Evolutionary conservation across 2,113 vertebrate genomes (phyloP), one percentile per base, ranked within the genome.

Genomic region (Prunella himalayana): DNA sequence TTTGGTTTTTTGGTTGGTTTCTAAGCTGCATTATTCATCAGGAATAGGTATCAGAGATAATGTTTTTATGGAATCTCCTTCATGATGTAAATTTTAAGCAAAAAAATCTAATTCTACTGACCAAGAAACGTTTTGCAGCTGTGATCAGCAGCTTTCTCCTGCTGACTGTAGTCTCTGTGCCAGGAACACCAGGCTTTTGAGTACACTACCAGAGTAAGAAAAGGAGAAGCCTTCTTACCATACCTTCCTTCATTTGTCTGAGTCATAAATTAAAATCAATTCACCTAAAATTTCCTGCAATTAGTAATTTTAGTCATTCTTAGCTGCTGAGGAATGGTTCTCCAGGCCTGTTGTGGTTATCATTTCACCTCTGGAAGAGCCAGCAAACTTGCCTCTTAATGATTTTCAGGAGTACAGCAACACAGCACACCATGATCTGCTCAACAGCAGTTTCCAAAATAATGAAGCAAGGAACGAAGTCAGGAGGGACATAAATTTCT

Each of bases 341-440:
- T 82, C 30, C 23, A 75, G 39, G 44, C 3, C 11, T 66, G 5
- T 35, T 54, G 15, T 15, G 8, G 11, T 37, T 78, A n/a, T 16
- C 35, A 66, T 21, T 15, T 54, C 57, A 42, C 7, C 24, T 57
- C 54, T 10, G 13, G 18, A 75, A 44, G 11, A 54, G 16, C 45
- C 22, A 42, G 24, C 0, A 0, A 41, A 53, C n/a, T 89, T 84
- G 11, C 3, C 23, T 21, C 7, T 31, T 5, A 23, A 2, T 30
- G 28, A 59, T 76, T 88, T 82, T 68, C 56, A 42, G 37, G 12
- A 53, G 5, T 13, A n/a, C n/a, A 75, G 17, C 31, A 87, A 65
- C n/a, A 70, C 13, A 45, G 11, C 13, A 13, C 35, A 50, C 24
- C 13, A 12, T 5, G 10, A 71, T 22, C 27, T 73, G n/a, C 25